Conservation (phyloP, 2,113 vertebrate species). For the Cebidichthys violaceus region DNA sequence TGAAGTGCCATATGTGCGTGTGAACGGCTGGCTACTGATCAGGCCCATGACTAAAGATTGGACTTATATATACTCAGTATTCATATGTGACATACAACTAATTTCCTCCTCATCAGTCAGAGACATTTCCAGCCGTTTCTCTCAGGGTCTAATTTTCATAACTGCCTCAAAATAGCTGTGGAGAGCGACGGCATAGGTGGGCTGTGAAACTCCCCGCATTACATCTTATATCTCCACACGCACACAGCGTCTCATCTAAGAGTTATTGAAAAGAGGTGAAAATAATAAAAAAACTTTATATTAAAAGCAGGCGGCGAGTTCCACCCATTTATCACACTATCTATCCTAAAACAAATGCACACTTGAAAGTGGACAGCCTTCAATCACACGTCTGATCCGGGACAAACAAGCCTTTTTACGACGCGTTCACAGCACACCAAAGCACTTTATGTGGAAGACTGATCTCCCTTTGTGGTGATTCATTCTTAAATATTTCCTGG, state of each 20-base stretch:
- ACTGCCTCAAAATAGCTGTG: conserved; percentile 26
- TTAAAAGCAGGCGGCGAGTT: background rate
- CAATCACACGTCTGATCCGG: conserved; percentile 43
- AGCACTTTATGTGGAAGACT: conserved; percentile 38
- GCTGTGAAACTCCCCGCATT: conserved; percentile 22
- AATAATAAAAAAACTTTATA: background rate
- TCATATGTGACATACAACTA: background rate
- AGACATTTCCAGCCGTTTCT: conserved; percentile 6
- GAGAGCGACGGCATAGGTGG: conserved; percentile 18
- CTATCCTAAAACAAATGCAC: background rate
- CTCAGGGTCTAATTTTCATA: conserved; percentile 16
- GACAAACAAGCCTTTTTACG: conserved; percentile 48
- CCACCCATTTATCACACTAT: background rate
- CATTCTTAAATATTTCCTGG: conserved; percentile 51
- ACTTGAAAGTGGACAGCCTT: conserved; percentile 25
- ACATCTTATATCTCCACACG: conserved; percentile 27
- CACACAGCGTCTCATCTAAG: conserved; percentile 9
- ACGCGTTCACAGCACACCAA: conserved; percentile 22
- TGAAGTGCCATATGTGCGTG: background rate
- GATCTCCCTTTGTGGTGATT: conserved; percentile 52
- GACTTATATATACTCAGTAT: conserved; percentile 3
- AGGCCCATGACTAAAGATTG: background rate
- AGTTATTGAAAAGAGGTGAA: conserved; percentile 1
- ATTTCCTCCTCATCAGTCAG: background rate
- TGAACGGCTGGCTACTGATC: conserved; percentile 1